phyloP scores from a whole-genome alignment of 2,888 invertebrate genomes.

The Hymenopus coronatus region DNA sequence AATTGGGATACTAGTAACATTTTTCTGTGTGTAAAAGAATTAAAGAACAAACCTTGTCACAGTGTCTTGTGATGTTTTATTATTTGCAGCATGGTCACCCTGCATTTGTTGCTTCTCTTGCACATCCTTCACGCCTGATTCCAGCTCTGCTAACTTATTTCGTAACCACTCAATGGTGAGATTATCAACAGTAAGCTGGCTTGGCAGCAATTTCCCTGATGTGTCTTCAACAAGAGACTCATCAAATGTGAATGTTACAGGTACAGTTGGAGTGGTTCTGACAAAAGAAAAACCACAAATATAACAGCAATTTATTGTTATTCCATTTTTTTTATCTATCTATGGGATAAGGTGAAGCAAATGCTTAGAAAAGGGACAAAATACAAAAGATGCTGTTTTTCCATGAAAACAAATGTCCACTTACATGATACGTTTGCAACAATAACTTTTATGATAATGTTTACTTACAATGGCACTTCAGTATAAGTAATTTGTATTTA shows the following conservation, averaged over 20 bases:
- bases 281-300: slow-evolving; percentile 35
- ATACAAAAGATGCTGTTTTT: too few relatives aligned
- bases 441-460: too few relatives aligned
- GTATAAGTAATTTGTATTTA: too few relatives aligned
- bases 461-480: too few relatives aligned
- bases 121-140: slow-evolving; percentile 72
- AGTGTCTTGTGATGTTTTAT: not conserved
- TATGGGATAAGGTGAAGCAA: too few relatives aligned
- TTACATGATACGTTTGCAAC: too few relatives aligned
- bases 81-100: not conserved
- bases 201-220: slow-evolving; percentile 81
- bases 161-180: slow-evolving; percentile 87
- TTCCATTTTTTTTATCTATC: too few relatives aligned
- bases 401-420: too few relatives aligned
- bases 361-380: too few relatives aligned
- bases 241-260: slow-evolving; percentile 80
- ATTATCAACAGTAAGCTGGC: slow-evolving; percentile 87
- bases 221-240: slow-evolving; percentile 85
- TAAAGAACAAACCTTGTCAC: not conserved
- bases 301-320: too few relatives aligned
- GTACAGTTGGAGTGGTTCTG: slow-evolving; percentile 77
- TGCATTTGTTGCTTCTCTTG: slow-evolving; percentile 45
- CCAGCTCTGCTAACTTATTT: slow-evolving; percentile 73
- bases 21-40: not conserved
- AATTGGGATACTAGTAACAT: too few relatives aligned